Conservation (phyloP, 1,140 invertebrate genomes). For the Episyrphus balteatus region DNA sequence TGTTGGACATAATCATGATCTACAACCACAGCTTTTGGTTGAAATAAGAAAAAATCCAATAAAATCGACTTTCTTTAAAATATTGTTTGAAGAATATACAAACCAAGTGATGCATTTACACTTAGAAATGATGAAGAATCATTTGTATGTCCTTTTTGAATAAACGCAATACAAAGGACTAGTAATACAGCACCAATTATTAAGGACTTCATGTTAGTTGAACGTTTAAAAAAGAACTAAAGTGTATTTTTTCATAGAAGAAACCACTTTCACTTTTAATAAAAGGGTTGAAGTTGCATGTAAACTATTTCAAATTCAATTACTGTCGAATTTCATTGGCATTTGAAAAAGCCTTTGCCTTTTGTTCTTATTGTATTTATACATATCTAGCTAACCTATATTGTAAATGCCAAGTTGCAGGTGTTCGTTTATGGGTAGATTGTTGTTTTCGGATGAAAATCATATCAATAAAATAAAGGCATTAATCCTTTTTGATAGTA, state of each 20-base stretch:
- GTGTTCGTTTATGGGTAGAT: no score
- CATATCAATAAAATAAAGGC: no score
- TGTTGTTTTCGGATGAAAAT: no score
- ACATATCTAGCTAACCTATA: no score
- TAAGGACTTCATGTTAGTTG: slow-evolving; percentile 15
- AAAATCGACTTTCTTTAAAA: not conserved
- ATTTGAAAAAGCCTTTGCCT: no score
- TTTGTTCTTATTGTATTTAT: no score
- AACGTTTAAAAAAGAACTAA: slow-evolving; percentile 14
- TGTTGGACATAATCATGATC: slow-evolving; percentile 48
- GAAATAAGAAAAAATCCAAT: not conserved
- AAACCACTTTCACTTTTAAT: no score
- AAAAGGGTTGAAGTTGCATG: no score
- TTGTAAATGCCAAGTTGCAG: no score
- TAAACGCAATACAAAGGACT: slow-evolving; percentile 6
- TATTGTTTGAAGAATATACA: slow-evolving; percentile 9
- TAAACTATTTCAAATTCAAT: no score
- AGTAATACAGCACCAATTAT: not conserved
- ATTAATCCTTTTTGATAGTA: no score
- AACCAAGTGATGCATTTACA: slow-evolving; percentile 59
- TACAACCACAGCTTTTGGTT: slow-evolving; percentile 44
- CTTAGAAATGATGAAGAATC: slow-evolving; percentile 57
- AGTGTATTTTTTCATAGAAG: not conserved
- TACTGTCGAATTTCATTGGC: no score
- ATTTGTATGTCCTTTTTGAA: slow-evolving; percentile 26